These are phyloP conservation scores for Antitype chi DNA, from an alignment of 2,888 invertebrate species.

Conservation along the genomic window DNA sequence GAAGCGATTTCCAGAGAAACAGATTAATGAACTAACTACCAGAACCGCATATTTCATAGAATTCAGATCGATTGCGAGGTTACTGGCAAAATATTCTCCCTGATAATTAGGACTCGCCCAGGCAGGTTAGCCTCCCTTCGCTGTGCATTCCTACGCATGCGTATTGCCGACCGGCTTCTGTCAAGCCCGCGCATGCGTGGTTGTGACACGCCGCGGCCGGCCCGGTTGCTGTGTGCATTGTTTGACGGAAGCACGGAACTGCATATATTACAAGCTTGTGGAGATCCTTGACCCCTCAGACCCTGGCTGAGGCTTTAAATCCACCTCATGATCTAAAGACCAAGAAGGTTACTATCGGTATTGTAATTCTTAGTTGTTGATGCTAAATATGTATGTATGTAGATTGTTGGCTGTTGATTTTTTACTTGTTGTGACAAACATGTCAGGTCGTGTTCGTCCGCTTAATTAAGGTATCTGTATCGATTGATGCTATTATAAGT, in stretches of 20 bases:
- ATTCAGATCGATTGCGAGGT: conserved; percentile 44
- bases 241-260: conserved; percentile 40
- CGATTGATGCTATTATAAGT: conserved; percentile 10
- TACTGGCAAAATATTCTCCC: conserved; percentile 1
- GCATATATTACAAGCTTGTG: conserved; percentile 34
- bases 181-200: conserved; percentile 59
- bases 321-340: not conserved
- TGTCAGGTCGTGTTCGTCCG: not conserved
- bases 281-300: conserved; percentile 27
- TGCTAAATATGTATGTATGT: not conserved
- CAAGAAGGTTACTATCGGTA: conserved; percentile 3
- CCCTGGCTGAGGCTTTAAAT: conserved; percentile 8
- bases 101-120: conserved; percentile 51
- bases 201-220: not conserved
- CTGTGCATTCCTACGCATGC: conserved; percentile 47
- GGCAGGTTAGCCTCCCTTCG: conserved; percentile 21
- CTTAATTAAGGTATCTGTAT: conserved; percentile 16
- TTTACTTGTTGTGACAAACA: not conserved
- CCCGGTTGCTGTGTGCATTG: conserved; percentile 48
- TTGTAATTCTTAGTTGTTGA: not conserved
- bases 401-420: not conserved
- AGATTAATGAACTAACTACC: not conserved
- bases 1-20: not conserved
- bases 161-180: conserved; percentile 23
- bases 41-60: conserved; percentile 1